Conservation (phyloP, 2,113 vertebrate genomes). For the Tenrec ecaudatus region DNA sequence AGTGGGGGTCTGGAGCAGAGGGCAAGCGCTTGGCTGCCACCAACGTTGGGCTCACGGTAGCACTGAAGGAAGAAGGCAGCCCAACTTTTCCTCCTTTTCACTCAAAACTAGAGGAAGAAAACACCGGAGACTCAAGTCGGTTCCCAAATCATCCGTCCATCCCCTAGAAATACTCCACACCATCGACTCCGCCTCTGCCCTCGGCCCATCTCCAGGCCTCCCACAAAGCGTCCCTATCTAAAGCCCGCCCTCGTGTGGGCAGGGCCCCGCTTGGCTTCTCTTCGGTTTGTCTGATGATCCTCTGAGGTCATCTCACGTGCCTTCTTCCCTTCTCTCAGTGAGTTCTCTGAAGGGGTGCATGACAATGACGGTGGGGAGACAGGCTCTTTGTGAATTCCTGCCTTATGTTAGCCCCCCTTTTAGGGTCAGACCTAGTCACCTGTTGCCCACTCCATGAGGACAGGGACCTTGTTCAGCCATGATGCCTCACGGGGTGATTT, state of each 20-base stretch:
- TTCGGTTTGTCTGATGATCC: not conserved
- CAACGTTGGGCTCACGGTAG: fast-evolving
- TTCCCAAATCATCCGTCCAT: not conserved
- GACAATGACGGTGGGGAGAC: not conserved
- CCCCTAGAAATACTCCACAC: not conserved
- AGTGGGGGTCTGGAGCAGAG: no score
- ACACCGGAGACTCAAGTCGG: not conserved
- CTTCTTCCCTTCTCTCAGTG: not conserved
- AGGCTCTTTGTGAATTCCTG: fast-evolving
- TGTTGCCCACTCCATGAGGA: not conserved
- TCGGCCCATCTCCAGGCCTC: not conserved
- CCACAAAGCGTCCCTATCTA: not conserved
- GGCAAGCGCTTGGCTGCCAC: not conserved
- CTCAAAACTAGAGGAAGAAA: not conserved
- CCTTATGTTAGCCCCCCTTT: no score
- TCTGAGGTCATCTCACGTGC: not conserved
- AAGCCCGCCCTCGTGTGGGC: not conserved
- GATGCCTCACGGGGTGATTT: not conserved
- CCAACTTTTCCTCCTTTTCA: not conserved
- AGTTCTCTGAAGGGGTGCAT: not conserved
- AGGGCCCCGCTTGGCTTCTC: not conserved
- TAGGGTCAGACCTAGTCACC: not conserved
- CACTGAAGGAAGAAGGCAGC: not conserved
- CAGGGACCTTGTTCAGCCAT: not conserved
- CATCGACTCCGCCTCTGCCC: not conserved